These are phyloP conservation scores for Drosophila arizonae DNA, from an alignment of 1,140 invertebrate genomes.

Conservation along the genomic window DNA sequence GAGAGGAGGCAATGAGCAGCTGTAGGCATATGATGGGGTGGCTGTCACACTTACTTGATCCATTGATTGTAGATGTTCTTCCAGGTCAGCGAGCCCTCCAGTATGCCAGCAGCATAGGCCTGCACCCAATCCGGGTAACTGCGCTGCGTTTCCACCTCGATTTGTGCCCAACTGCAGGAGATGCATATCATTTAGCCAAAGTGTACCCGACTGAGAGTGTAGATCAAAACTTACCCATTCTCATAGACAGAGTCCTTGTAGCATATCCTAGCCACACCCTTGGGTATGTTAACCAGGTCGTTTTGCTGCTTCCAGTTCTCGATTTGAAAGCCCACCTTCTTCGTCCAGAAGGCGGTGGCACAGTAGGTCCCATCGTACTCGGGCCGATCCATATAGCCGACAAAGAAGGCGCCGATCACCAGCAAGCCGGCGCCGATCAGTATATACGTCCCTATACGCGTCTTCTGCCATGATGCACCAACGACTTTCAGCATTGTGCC, in stretches of 20 bases:
- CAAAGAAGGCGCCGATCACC: conserved; percentile 87
- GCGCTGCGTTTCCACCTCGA: conserved; percentile 90
- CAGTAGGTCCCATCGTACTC: conserved; percentile 87
- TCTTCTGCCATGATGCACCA: conserved; percentile 90
- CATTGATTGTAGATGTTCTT: conserved; percentile 92
- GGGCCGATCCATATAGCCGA: conserved; percentile 87
- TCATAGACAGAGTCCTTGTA: conserved; percentile 87
- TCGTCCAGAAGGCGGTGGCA: conserved; percentile 88
- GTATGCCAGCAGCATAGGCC: conserved; percentile 94
- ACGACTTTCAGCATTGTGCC: conserved; percentile 89
- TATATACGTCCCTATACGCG: conserved; percentile 88
- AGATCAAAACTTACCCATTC: conserved; percentile 84
- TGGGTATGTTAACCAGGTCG: conserved; percentile 85
- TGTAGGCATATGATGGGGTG: neutral
- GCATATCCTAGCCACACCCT: conserved; percentile 88
- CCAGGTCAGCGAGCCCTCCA: conserved; percentile 92
- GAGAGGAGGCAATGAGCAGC: neutral
- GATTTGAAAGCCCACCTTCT: conserved; percentile 87
- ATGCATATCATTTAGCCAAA: neutral
- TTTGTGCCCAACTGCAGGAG: conserved; percentile 87
- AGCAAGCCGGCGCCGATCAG: conserved; percentile 86
- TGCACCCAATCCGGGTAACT: conserved; percentile 90
- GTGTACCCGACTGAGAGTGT: neutral
- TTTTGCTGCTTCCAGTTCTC: conserved; percentile 91
- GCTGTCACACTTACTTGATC: conserved; percentile 83